phyloP scores from a whole-genome alignment of 2,113 vertebrate genomes.

The Toxotes chatareus region DNA sequence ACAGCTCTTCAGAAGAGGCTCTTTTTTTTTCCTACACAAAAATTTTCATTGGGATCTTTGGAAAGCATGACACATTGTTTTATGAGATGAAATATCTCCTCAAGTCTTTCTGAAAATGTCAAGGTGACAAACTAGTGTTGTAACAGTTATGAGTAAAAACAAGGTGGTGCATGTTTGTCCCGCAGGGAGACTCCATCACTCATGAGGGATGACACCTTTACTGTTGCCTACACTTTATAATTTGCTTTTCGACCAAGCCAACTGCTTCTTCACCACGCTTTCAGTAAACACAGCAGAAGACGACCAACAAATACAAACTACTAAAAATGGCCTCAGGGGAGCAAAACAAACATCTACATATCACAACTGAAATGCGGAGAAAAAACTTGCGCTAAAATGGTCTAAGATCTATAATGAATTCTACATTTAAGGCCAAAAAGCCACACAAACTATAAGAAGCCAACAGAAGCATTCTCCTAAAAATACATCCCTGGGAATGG shows the following conservation, averaged over 20 bases:
- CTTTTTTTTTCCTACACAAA: too few species aligned
- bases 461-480: background rate
- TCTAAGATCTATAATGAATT: conserved; percentile 12
- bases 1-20: too few species aligned
- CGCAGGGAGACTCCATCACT: background rate
- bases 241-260: background rate
- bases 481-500: conserved; percentile 42
- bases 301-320: background rate
- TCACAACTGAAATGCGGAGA: background rate
- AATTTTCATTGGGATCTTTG: too few species aligned
- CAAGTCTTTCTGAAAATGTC: background rate
- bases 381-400: background rate
- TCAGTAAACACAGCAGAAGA: background rate
- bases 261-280: background rate
- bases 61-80: too few species aligned
- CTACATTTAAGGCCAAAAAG: conserved; percentile 7
- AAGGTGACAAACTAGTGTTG: background rate
- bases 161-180: conserved; percentile 6
- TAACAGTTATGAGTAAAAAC: conserved; percentile 24
- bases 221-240: background rate
- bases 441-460: conserved; percentile 1
- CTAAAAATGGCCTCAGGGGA: background rate
- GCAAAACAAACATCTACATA: background rate
- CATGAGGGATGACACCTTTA: background rate
- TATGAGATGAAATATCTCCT: background rate